Conservation (phyloP, 2,888 invertebrate species). For the Operophtera brumata region DNA sequence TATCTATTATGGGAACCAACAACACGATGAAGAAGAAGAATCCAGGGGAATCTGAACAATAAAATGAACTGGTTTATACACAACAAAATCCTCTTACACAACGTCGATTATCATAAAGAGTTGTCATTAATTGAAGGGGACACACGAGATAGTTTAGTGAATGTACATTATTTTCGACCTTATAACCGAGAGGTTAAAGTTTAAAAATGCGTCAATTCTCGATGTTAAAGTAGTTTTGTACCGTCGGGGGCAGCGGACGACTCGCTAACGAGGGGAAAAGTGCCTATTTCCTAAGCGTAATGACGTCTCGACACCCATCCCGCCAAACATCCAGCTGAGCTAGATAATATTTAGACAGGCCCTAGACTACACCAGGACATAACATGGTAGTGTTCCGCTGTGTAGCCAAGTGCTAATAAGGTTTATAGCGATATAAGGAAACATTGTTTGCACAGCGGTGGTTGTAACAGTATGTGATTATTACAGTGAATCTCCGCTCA, state of each 20-base stretch:
- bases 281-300: slow-evolving; percentile 79
- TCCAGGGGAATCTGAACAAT: not conserved
- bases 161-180: slow-evolving; percentile 25
- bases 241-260: slow-evolving; percentile 57
- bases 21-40: too few relatives aligned
- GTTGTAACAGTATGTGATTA: slow-evolving; percentile 18
- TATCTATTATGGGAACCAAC: too few relatives aligned
- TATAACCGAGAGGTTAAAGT: slow-evolving; percentile 16
- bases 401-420: slow-evolving; percentile 27
- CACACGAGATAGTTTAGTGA: slow-evolving; percentile 41
- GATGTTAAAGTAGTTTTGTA: slow-evolving; percentile 40
- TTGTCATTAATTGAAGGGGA: slow-evolving; percentile 44
- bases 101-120: slow-evolving; percentile 30
- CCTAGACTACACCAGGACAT: slow-evolving; percentile 21
- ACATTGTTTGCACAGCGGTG: slow-evolving; percentile 22
- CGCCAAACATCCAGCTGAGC: slow-evolving; percentile 40
- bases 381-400: slow-evolving; percentile 4
- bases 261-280: slow-evolving; percentile 78
- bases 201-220: slow-evolving; percentile 21
- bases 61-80: slow-evolving; percentile 12
- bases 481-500: not conserved
- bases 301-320: slow-evolving; percentile 69
- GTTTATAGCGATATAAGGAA: slow-evolving; percentile 26
- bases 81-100: slow-evolving; percentile 16
- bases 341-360: slow-evolving; percentile 45